phyloP scores from a whole-genome alignment of 2,888 invertebrate genomes.

The Caradrina clavipalpis region DNA sequence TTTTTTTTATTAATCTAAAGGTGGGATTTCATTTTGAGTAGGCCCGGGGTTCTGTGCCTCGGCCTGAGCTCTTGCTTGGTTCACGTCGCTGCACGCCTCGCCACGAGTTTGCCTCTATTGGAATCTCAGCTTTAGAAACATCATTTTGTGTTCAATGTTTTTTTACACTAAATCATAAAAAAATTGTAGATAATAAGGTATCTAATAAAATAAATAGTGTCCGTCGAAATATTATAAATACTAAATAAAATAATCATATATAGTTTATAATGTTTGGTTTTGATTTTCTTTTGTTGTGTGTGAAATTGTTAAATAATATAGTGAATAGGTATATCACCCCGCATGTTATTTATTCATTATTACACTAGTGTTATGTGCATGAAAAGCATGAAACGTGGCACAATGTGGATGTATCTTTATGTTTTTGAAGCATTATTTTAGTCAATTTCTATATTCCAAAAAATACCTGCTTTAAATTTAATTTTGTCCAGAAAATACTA shows the following conservation, averaged over 20 bases:
- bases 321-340: slow-evolving; percentile 64
- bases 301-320: slow-evolving; percentile 21
- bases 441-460: slow-evolving; percentile 27
- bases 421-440: slow-evolving; percentile 43
- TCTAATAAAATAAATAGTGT: neutral
- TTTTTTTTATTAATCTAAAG: neutral
- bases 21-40: neutral
- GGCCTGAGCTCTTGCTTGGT: no score
- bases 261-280: neutral
- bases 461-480: neutral
- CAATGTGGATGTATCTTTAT: slow-evolving; percentile 82
- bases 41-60: neutral
- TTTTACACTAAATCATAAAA: no score
- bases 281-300: slow-evolving; percentile 46
- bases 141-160: no score
- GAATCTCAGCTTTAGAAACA: neutral
- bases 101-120: neutral
- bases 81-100: neutral
- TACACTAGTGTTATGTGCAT: slow-evolving; percentile 71
- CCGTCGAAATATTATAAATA: neutral
- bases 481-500: no score
- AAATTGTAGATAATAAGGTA: neutral
- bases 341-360: slow-evolving; percentile 58
- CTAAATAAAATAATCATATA: no score
- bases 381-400: slow-evolving; percentile 80